Evolutionary conservation across 2,888 invertebrate species (phyloP), one percentile per base, ranked within the genome.

Genomic region (Nezara viridula): DNA sequence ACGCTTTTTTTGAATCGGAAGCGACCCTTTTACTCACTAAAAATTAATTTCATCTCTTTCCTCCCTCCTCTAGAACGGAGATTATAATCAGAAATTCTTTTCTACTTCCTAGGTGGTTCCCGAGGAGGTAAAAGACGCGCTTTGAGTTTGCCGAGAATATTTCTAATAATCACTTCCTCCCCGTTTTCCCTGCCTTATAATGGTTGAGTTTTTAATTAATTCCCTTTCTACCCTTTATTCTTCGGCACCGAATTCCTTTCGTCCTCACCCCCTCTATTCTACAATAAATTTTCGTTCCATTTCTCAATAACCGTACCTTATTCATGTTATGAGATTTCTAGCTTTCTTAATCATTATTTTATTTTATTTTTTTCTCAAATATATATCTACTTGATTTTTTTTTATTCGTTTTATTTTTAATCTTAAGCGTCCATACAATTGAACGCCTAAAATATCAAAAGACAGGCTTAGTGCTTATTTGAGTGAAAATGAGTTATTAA

Each of bases 81-180:
- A 73, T 73, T 73, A 73, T 73, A 73, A 73, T 73, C 66, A 73
- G 66, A 73, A 73, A 73, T 73, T 73, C 66, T 73, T 73, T 73
- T 73, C 66, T 73, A 66, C 66, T 73, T 37, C 19, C 66, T 73
- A 73, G 66, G 32, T 73, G 66, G 66, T 14, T 7, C 19, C 66
- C 66, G 37, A 37, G 37, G 37, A 32, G 66, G 66, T 73, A 73
- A 37, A 73, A 73, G 66, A 37, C 66, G 66, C 66, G 32, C 66
- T 73, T 73, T 81, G 81, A 81, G 40, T 81, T 81, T 44, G 81
- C 81, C 40, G 44, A 44, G 81, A 81, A 81, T 81, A 81, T 81
- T 81, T 81, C 81, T 81, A 81, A 81, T 81, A 81, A 81, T 81
- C 81, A 81, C 81, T 81, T 44, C n/a, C 81, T n/a, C 81, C 81